Percentiles rank a stretch among this genome's conserved stretches.
phyloP scores from a whole-genome alignment of 2,888 invertebrate genomes.

The Serripes groenlandicus region DNA sequence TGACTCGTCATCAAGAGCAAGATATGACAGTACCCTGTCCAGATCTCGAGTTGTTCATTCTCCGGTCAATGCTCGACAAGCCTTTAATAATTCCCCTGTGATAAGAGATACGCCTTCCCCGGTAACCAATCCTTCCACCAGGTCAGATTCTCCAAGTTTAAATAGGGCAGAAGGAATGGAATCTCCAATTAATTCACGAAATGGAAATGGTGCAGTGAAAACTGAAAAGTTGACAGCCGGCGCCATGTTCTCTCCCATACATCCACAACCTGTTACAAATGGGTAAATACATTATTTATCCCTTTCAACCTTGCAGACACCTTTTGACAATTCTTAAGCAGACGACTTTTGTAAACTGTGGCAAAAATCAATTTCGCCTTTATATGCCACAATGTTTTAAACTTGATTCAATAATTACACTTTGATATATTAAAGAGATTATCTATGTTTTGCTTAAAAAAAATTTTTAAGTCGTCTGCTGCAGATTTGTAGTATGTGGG shows the following conservation, averaged over 20 bases:
- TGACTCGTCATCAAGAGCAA: constrained; percentile 37
- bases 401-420: too few species aligned
- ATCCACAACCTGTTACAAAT: constrained; percentile 80
- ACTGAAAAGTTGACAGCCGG: constrained; percentile 76
- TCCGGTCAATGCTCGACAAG: constrained; percentile 43
- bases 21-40: neutral
- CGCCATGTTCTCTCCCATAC: constrained; percentile 80
- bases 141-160: constrained; percentile 4
- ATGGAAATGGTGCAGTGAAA: constrained; percentile 62
- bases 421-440: too few species aligned
- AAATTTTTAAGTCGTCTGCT: too few species aligned
- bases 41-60: constrained; percentile 51
- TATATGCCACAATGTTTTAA: too few species aligned
- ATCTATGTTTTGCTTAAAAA: too few species aligned
- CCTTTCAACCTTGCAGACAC: neutral
- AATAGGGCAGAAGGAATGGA: constrained; percentile 14
- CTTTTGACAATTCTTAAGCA: too few species aligned
- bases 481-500: too few species aligned
- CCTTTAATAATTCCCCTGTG: constrained; percentile 56
- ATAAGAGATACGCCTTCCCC: constrained; percentile 54
- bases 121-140: neutral
- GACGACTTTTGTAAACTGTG: too few species aligned
- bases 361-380: too few species aligned
- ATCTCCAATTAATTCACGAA: constrained; percentile 28
- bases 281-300: constrained; percentile 21